A percentile compares a stretch with the other conserved stretches of the same genome.
Evolutionary conservation across 1,140 invertebrate genomes (phyloP).

Genomic region (Papilio xuthus): DNA sequence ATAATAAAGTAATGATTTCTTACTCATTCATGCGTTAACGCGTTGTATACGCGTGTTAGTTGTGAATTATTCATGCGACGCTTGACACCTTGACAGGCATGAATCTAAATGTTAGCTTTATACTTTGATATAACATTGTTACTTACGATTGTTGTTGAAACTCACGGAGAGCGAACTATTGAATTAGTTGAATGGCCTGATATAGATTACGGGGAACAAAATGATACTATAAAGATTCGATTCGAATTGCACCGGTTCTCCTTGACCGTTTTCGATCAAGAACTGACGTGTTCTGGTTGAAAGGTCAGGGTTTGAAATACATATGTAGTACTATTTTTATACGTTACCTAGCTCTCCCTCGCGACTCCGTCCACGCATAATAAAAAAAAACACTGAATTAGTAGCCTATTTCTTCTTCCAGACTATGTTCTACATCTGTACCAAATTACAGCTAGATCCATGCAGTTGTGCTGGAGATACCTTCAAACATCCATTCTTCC

Average conservation of each 20-base stretch:
- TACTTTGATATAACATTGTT: constrained; percentile 12
- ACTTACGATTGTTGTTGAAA: not conserved
- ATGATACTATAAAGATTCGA: not conserved
- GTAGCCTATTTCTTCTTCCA: too few species aligned
- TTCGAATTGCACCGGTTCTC: not conserved
- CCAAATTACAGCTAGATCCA: too few species aligned
- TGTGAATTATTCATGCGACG: constrained; percentile 18
- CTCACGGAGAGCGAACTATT: too few species aligned
- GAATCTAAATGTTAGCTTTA: not conserved
- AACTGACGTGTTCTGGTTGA: not conserved
- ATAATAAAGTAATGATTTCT: constrained; percentile 2
- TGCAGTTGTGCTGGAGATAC: too few species aligned
- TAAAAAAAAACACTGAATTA: too few species aligned
- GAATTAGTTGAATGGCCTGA: too few species aligned
- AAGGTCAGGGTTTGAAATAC: not conserved
- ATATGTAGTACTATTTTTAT: not conserved
- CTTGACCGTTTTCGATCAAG: constrained; percentile 11
- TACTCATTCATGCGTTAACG: not conserved
- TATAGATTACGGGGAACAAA: not conserved
- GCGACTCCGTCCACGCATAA: too few species aligned
- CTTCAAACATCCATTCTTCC: too few species aligned
- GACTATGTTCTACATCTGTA: too few species aligned
- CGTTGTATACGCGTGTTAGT: not conserved
- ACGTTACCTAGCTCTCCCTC: too few species aligned
- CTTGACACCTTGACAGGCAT: not conserved